Evolutionary conservation across 2,888 invertebrate genomes (phyloP), one percentile per base, ranked within the genome.

Genomic region (Drosophila limbata): DNA sequence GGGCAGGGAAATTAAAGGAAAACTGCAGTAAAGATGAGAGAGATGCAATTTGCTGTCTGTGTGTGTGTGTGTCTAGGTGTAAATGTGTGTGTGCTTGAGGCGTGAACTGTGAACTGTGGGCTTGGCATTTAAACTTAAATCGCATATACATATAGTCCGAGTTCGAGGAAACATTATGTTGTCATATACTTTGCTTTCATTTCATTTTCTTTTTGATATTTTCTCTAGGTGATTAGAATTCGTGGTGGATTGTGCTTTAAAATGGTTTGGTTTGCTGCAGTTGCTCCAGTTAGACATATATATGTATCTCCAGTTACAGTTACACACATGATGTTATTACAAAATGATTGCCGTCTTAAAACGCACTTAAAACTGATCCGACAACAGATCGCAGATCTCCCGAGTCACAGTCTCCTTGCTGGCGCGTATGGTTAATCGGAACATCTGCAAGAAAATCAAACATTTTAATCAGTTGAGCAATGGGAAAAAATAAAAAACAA

Each of bases 401-500:
- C 96, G 95, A 68, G 99, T 98, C 82, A 98, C 98, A 73, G 96
- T 94, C 93, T 99, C 99, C 94, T 99, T 98, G 94, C 98, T 99
- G 84, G 98, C 98, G 92, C 99, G 95, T 78, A 99, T 96, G 69
- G 99, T 99, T 92, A 99, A 94, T 92, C 99, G 97, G 94, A 97
- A 99, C 99, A 99, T 99, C 98, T 99, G 94, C 1, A 94, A 21
- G 10, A 39, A 31, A 47, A 28, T 17, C 0, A 11, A 25, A 25
- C 5, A 25, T 2, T 25, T 25, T 25, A 25, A 25, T 25, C 25
- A n/a, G n/a, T n/a, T n/a, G n/a, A n/a, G n/a, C n/a, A n/a, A n/a
- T n/a, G n/a, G n/a, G n/a, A n/a, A n/a, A n/a, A n/a, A n/a, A n/a
- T n/a, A n/a, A n/a, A n/a, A n/a, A n/a, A n/a, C n/a, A n/a, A n/a